Conservation (phyloP, 1,140 invertebrate genomes). For the Drosophila pseudoananassae region DNA sequence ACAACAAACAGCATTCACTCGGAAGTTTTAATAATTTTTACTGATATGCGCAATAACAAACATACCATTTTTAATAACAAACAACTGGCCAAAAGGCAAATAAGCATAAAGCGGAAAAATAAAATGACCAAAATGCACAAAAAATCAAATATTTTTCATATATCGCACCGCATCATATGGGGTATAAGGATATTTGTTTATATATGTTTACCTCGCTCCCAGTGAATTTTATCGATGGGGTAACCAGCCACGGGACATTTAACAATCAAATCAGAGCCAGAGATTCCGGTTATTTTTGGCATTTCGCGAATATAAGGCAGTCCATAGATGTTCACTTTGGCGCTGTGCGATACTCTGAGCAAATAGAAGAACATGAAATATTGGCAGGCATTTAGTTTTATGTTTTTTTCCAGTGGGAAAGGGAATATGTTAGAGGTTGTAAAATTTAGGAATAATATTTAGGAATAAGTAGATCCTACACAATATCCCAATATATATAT, state of each 20-base stretch:
- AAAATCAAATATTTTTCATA: slow-evolving; percentile 28
- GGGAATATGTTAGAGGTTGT: background rate
- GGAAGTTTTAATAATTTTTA: slow-evolving; percentile 74
- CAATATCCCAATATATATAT: no score
- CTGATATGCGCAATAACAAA: slow-evolving; percentile 73
- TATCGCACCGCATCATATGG: slow-evolving; percentile 10
- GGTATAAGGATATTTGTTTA: slow-evolving; percentile 13
- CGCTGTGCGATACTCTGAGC: slow-evolving; percentile 89
- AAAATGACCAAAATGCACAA: slow-evolving; percentile 26
- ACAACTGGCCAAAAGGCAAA: slow-evolving; percentile 66
- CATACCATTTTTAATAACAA: slow-evolving; percentile 74
- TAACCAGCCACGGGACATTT: slow-evolving; percentile 97
- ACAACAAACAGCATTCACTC: slow-evolving; percentile 40
- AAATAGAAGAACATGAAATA: slow-evolving; percentile 34
- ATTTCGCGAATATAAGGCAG: slow-evolving; percentile 94
- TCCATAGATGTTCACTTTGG: slow-evolving; percentile 95
- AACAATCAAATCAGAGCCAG: slow-evolving; percentile 92
- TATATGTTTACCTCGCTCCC: slow-evolving; percentile 91
- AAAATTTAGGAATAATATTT: background rate
- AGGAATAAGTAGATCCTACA: no score
- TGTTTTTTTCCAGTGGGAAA: background rate
- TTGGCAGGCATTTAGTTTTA: slow-evolving; percentile 14
- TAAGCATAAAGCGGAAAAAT: slow-evolving; percentile 31
- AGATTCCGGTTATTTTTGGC: slow-evolving; percentile 95
- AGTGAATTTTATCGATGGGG: slow-evolving; percentile 94